Evolutionary conservation across 2,888 invertebrate species (phyloP), one percentile per base, ranked within the genome.

Genomic region (Pandemis corylana): DNA sequence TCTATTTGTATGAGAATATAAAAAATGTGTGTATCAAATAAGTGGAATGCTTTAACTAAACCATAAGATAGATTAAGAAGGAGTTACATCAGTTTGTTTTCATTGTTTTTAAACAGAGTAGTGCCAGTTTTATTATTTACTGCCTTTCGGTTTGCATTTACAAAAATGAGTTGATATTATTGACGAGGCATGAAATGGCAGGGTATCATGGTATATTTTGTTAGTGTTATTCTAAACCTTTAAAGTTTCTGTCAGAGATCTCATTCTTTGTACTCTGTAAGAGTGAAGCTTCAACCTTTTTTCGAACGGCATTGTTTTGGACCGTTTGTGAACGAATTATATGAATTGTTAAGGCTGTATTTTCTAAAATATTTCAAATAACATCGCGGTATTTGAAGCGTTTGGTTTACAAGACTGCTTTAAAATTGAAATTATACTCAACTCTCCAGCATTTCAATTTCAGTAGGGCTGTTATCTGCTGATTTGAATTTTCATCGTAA

Each of bases 21-120:
- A 73, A 76, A 73, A 74, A 68, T 89, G 89, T 90, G 86, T 82
- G 80, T 78, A 86, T 85, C 89, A 92, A 89, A 89, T 88, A 88
- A 84, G 85, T 86, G 12, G 87, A 84, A 92, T 90, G 94, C 94
- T 94, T 94, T 94, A 94, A 94, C 89, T 94, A 94, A 86, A 89
- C 81, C 88, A 78, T 93, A 94, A 94, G 93, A 89, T 91, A 92
- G 91, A 82, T 76, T 84, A 82, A 90, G 90, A 87, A 87, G 83
- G 82, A 80, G 76, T 79, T 77, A 70, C 77, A 66, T 76, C 76
- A 76, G 46, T 46, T 46, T 46, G 46, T 46, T 75, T 67, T 73
- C 80, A 77, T 82, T 83, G 78, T 78, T 83, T 84, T 86, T 80
- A 79, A 83, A 89, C 89, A 85, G 85, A 88, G 90, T 91, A 91